A percentile compares a stretch with the other conserved stretches of the same genome.
These are phyloP conservation scores for Eptesicus fuscus DNA, from an alignment of 2,113 vertebrate species.

Conservation along the genomic window DNA sequence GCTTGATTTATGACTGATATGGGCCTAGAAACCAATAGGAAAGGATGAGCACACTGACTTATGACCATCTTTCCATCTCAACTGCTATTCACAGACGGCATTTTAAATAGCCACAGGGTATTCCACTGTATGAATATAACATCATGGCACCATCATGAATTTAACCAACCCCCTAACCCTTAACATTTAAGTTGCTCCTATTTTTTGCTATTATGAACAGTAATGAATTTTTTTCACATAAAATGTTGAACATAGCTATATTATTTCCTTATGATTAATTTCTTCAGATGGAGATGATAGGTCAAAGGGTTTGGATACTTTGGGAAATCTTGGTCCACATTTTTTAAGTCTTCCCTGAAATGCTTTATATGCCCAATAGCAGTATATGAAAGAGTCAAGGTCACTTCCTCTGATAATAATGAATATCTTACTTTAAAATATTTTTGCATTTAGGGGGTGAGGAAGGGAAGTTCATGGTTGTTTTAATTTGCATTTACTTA, in stretches of 20 bases:
- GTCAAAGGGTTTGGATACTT: neutral
- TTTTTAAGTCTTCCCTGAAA: conserved; percentile 13
- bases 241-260: neutral
- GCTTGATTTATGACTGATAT: neutral
- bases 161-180: neutral
- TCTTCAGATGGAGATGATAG: neutral
- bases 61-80: neutral
- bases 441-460: neutral
- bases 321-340: neutral
- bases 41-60: neutral
- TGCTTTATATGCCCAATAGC: neutral
- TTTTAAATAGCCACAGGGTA: neutral
- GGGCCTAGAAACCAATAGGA: neutral
- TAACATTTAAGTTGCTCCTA: neutral
- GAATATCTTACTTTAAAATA: neutral
- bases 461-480: neutral
- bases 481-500: conserved; percentile 6
- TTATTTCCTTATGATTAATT: conserved; percentile 6
- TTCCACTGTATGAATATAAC: neutral
- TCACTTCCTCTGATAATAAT: neutral
- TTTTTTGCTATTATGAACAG: neutral
- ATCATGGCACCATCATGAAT: neutral
- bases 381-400: neutral
- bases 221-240: neutral
- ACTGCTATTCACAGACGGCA: neutral